These are phyloP conservation scores for Lutraria rhynchaena DNA, from an alignment of 1,140 invertebrate species.

Conservation along the genomic window DNA sequence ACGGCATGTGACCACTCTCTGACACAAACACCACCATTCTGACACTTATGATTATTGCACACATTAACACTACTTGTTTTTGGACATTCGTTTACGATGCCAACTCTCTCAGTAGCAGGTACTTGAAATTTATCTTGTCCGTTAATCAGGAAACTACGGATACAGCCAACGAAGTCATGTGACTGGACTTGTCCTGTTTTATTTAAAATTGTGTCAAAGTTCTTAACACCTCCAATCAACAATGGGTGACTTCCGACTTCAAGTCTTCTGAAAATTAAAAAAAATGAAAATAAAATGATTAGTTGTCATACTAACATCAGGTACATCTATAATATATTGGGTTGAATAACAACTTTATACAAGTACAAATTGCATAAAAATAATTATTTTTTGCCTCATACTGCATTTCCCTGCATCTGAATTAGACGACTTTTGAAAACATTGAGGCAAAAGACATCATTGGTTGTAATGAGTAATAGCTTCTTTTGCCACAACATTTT, in stretches of 20 bases:
- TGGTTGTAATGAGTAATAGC: too few species aligned
- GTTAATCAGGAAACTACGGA: constrained; percentile 94
- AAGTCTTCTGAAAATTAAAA: constrained; percentile 42
- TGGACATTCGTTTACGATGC: constrained; percentile 89
- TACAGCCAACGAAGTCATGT: constrained; percentile 96
- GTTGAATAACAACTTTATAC: too few species aligned
- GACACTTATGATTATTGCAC: constrained; percentile 84
- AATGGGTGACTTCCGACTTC: constrained; percentile 85
- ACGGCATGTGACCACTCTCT: constrained; percentile 88
- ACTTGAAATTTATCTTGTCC: constrained; percentile 84
- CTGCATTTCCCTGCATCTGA: too few species aligned
- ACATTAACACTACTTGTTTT: constrained; percentile 82
- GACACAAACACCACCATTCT: constrained; percentile 87
- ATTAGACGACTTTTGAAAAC: too few species aligned
- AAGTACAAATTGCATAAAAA: too few species aligned
- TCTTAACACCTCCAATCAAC: constrained; percentile 91
- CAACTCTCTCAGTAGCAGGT: constrained; percentile 67
- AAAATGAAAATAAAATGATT: too few species aligned
- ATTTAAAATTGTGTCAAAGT: constrained; percentile 92
- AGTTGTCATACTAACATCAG: too few species aligned
- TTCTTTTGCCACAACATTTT: too few species aligned
- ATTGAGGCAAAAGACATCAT: too few species aligned
- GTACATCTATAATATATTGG: too few species aligned
- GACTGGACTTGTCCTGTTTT: constrained; percentile 93
- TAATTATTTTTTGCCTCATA: too few species aligned